Evolutionary conservation across 2,888 invertebrate species (phyloP).

Genomic region (Myopa tessellatipennis): DNA sequence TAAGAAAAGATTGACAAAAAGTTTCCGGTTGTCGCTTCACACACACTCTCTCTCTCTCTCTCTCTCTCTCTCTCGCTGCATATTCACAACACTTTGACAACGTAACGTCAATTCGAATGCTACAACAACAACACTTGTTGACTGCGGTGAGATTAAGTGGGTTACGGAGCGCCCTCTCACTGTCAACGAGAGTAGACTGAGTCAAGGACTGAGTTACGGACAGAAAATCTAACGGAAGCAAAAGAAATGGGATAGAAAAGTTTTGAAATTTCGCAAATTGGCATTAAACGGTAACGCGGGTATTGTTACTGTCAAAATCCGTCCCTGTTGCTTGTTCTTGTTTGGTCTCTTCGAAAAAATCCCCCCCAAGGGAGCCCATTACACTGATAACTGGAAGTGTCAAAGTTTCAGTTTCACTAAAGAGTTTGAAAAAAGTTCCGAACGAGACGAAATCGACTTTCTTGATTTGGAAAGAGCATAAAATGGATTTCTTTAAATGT

Average conservation of each 20-base stretch:
- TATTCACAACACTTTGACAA: conserved; percentile 8
- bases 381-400: background rate
- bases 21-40: conserved; percentile 1
- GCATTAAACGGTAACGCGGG: conserved; percentile 40
- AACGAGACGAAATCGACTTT: no score
- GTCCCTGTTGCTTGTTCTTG: conserved; percentile 17
- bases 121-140: conserved; percentile 8
- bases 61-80: background rate
- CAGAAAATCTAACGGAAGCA: background rate
- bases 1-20: conserved; percentile 25
- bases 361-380: conserved; percentile 10
- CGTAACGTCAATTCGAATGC: background rate
- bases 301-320: conserved; percentile 32
- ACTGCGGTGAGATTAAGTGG: background rate
- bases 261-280: conserved; percentile 40
- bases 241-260: conserved; percentile 19
- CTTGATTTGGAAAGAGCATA: no score
- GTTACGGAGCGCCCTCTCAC: background rate
- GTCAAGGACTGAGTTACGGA: background rate
- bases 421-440: background rate
- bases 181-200: background rate
- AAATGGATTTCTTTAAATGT: no score
- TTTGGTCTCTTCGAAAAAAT: background rate
- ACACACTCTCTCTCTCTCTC: background rate
- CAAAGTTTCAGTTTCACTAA: background rate